phyloP scores from a whole-genome alignment of 1,140 invertebrate genomes.

The Halictus rubicundus region DNA sequence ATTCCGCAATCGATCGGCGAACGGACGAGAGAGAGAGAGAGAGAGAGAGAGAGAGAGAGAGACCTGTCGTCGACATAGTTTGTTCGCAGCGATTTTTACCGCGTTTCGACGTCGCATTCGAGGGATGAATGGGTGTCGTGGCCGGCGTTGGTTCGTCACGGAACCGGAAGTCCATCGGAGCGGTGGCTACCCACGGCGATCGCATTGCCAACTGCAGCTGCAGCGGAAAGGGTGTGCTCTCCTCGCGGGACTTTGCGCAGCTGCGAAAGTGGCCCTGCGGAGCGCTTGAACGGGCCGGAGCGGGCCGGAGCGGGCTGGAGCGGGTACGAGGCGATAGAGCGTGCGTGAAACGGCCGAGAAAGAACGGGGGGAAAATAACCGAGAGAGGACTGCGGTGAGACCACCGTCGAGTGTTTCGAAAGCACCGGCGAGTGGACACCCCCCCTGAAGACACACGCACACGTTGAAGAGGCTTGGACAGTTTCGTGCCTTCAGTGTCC shows the following conservation, averaged over 20 bases:
- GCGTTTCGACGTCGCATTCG: not conserved
- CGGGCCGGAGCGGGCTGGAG: not conserved
- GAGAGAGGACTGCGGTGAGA: slow-evolving; percentile 16
- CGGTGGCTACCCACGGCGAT: slow-evolving; percentile 26
- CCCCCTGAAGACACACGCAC: not conserved
- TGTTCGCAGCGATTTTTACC: not conserved
- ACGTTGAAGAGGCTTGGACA: no score
- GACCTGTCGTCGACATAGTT: no score
- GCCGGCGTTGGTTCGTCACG: not conserved
- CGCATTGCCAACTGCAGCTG: slow-evolving; percentile 59
- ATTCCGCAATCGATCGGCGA: not conserved
- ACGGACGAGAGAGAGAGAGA: not conserved
- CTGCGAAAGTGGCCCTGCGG: slow-evolving; percentile 29
- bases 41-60: no score
- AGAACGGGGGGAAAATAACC: slow-evolving; percentile 11
- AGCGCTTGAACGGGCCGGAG: not conserved
- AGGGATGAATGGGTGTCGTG: not conserved
- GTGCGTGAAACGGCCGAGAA: slow-evolving; percentile 1
- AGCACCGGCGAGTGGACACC: slow-evolving; percentile 18
- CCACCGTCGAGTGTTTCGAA: slow-evolving; percentile 37
- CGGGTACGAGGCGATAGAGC: not conserved
- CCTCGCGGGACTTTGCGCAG: slow-evolving; percentile 57
- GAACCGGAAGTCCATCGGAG: not conserved
- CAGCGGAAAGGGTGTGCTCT: slow-evolving; percentile 60
- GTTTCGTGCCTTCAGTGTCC: no score